Percentiles rank a stretch among this genome's conserved stretches.
These are phyloP conservation scores for Ctenoplectra terminalis DNA, from an alignment of 1,140 invertebrate genomes.

Conservation along the genomic window DNA sequence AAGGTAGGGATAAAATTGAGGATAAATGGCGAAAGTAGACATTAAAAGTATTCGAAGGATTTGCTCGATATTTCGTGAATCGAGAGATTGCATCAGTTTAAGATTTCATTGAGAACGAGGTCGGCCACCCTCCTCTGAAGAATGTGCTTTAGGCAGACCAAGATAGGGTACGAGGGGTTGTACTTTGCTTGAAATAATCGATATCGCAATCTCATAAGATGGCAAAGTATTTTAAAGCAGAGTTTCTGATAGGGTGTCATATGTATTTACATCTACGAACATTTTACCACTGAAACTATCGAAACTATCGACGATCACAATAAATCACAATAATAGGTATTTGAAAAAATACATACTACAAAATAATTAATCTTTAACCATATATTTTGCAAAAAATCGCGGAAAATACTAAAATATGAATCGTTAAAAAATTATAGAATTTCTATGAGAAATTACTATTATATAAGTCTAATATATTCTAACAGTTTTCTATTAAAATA, in stretches of 20 bases:
- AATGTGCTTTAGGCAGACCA: conserved; percentile 47
- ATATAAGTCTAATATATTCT: too few species aligned
- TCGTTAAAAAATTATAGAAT: too few species aligned
- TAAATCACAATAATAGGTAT: too few species aligned
- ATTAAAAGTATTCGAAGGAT: conserved; percentile 18
- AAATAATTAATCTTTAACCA: too few species aligned
- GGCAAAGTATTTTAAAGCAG: conserved; percentile 44
- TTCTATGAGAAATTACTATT: too few species aligned
- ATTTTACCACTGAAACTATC: neutral
- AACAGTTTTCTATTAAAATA: too few species aligned
- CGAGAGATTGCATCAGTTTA: conserved; percentile 21
- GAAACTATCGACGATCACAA: too few species aligned
- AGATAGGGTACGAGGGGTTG: conserved; percentile 50
- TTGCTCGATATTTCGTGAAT: conserved; percentile 38
- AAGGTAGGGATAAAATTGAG: too few species aligned
- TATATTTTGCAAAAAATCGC: too few species aligned
- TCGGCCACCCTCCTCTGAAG: conserved; percentile 50
- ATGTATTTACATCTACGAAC: neutral
- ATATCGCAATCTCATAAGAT: conserved; percentile 46
- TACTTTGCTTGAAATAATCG: conserved; percentile 53
- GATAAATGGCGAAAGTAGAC: neutral
- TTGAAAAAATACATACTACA: too few species aligned
- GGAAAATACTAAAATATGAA: too few species aligned
- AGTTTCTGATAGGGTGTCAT: neutral
- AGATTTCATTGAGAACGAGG: conserved; percentile 60